These are phyloP conservation scores for Meles meles DNA, from an alignment of 2,113 vertebrate genomes.

Conservation along the genomic window DNA sequence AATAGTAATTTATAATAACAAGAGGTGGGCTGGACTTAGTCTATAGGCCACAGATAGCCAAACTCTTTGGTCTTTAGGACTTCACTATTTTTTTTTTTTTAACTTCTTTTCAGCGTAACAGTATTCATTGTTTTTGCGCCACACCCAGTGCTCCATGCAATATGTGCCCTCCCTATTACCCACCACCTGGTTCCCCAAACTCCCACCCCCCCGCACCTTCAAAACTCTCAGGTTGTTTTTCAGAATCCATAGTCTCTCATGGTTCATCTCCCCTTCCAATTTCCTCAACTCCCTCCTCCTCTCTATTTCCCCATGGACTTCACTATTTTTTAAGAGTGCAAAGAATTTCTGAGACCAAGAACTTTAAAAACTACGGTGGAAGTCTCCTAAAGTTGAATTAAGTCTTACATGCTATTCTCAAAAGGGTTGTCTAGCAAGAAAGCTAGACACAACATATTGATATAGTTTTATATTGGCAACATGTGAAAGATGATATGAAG, in stretches of 20 bases:
- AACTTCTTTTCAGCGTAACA: no score
- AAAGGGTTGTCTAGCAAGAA: background rate
- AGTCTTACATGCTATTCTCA: background rate
- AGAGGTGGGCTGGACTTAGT: background rate
- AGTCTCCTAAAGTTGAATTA: background rate
- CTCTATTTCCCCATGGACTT: no score
- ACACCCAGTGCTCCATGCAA: no score
- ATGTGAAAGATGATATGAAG: background rate
- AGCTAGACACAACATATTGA: background rate
- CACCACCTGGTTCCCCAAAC: no score
- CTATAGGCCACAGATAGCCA: background rate
- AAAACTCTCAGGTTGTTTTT: no score
- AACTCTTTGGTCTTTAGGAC: background rate
- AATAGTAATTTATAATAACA: background rate
- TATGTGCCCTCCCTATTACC: no score
- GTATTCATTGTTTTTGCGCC: no score
- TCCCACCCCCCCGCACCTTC: no score
- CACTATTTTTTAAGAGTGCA: background rate
- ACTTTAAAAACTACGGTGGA: background rate
- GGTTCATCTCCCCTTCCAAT: no score
- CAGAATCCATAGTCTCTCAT: no score
- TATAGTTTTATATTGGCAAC: background rate
- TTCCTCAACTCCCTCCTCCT: no score
- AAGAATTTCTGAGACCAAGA: background rate
- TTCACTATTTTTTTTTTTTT: background rate